These are phyloP conservation scores for Agonopterix heracliana DNA, from an alignment of 2,888 invertebrate species.

Conservation along the genomic window DNA sequence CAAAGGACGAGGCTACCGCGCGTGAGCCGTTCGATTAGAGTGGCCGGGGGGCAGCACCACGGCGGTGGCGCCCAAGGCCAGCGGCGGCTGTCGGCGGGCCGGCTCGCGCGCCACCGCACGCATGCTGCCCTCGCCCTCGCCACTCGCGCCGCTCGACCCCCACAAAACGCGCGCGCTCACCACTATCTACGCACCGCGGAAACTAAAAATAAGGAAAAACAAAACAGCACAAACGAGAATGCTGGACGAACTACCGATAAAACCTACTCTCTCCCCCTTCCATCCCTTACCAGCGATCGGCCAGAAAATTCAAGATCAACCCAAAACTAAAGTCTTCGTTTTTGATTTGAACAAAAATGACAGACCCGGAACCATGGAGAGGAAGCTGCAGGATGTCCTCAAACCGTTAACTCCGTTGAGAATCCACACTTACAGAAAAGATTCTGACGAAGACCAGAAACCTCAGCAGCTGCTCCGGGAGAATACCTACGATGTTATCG, in stretches of 20 bases:
- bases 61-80: constrained; percentile 51
- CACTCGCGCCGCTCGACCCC: constrained; percentile 60
- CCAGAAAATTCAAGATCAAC: constrained; percentile 45
- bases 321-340: constrained; percentile 58
- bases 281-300: constrained; percentile 69
- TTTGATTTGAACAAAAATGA: constrained; percentile 50
- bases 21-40: constrained; percentile 31
- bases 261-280: constrained; percentile 59
- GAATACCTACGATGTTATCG: constrained; percentile 66
- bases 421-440: constrained; percentile 44
- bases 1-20: constrained; percentile 2
- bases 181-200: constrained; percentile 67
- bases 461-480: constrained; percentile 59
- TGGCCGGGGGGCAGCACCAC: constrained; percentile 25
- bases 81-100: constrained; percentile 49
- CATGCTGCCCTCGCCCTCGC: constrained; percentile 49
- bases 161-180: constrained; percentile 63
- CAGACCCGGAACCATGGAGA: constrained; percentile 23
- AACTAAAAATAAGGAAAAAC: constrained; percentile 50
- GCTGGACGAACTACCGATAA: constrained; percentile 56
- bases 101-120: constrained; percentile 48
- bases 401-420: constrained; percentile 58
- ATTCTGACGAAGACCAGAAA: constrained; percentile 34
- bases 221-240: constrained; percentile 61
- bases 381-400: constrained; percentile 53